Evolutionary conservation across 2,797 vertebrate species (phyloP).

Genomic region (Sciurus carolinensis): DNA sequence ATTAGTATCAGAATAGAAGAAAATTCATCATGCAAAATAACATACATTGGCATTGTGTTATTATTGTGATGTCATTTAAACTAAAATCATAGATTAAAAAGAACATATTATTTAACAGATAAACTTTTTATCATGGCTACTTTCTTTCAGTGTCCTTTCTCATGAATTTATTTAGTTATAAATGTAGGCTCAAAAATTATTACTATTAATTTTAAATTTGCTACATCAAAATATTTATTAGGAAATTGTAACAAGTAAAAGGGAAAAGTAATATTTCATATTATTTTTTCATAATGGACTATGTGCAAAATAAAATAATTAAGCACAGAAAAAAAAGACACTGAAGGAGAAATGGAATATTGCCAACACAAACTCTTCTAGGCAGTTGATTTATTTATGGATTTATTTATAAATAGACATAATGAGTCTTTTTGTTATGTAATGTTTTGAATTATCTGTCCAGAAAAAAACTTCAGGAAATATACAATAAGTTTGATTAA

Average conservation of each 20-base stretch:
- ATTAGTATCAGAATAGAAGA: not conserved
- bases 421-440: not conserved
- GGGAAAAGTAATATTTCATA: not conserved
- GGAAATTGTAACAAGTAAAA: not conserved
- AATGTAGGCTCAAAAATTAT: not conserved
- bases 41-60: not conserved
- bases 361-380: not conserved
- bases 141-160: not conserved
- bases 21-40: not conserved
- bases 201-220: not conserved
- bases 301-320: not conserved
- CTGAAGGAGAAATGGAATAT: not conserved
- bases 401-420: not conserved
- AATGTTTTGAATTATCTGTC: not conserved
- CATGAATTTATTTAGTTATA: not conserved
- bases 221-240: not conserved
- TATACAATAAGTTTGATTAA: not conserved
- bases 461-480: not conserved
- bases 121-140: not conserved
- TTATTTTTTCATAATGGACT: not conserved
- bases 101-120: not conserved
- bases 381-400: not conserved
- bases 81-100: not conserved
- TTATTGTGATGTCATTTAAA: not conserved
- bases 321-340: not conserved